A percentile compares a stretch with the other conserved stretches of the same genome.
Evolutionary conservation across 2,888 invertebrate genomes (phyloP).

Genomic region (Charanyca ferruginea): DNA sequence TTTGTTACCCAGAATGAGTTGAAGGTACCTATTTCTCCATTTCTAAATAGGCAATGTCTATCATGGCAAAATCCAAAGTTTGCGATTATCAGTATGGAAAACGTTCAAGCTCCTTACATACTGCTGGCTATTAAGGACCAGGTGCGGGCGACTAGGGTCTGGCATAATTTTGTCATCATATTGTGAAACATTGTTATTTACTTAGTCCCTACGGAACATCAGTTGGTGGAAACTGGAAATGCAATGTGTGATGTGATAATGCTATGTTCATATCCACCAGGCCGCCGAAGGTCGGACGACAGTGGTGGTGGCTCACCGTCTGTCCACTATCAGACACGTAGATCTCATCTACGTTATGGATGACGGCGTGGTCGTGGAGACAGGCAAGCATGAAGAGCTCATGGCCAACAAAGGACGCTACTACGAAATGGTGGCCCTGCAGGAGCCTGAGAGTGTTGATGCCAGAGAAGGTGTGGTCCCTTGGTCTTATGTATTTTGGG

Average conservation of each 20-base stretch:
- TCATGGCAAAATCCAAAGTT: too few species aligned
- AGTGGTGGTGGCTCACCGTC: slow-evolving; percentile 95
- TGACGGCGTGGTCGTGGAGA: slow-evolving; percentile 92
- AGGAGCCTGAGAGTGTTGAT: slow-evolving; percentile 72
- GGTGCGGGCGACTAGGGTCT: too few species aligned
- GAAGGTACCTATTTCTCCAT: too few species aligned
- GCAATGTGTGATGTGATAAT: neutral
- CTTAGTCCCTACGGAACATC: neutral
- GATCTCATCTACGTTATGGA: slow-evolving; percentile 89
- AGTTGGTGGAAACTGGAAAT: neutral
- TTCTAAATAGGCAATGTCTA: too few species aligned
- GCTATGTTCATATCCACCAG: slow-evolving; percentile 44
- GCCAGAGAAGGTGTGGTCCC: slow-evolving; percentile 56
- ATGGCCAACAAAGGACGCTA: slow-evolving; percentile 92
- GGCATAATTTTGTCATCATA: neutral
- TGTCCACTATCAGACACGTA: slow-evolving; percentile 93
- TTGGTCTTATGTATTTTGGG: slow-evolving; percentile 18
- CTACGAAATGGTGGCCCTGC: slow-evolving; percentile 91
- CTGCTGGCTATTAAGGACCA: neutral
- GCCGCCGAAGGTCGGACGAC: slow-evolving; percentile 95
- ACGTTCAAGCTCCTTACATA: neutral
- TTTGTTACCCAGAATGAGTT: too few species aligned
- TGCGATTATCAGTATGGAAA: neutral
- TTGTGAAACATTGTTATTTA: neutral
- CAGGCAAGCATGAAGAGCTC: slow-evolving; percentile 92